These are phyloP conservation scores for Luffia ferchaultella DNA, from an alignment of 2,888 invertebrate species.

Conservation along the genomic window DNA sequence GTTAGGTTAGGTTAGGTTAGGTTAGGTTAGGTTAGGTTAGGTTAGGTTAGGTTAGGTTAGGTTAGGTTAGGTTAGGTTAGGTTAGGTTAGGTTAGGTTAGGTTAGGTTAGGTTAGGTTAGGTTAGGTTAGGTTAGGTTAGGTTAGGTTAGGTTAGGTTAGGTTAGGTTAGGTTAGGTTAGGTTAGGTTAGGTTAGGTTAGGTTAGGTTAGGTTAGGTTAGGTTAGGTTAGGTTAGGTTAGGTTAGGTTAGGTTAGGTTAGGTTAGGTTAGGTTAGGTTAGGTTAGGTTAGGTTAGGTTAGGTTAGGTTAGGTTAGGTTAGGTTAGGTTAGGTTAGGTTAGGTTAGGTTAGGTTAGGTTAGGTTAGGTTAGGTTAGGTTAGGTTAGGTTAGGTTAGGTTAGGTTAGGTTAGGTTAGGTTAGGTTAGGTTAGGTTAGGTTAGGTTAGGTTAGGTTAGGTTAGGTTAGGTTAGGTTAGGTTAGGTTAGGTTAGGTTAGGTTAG, in stretches of 20 bases:
- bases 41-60: slow-evolving; percentile 11
- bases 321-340: slow-evolving; percentile 11
- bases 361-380: slow-evolving; percentile 13
- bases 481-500: slow-evolving; percentile 10
- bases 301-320: slow-evolving; percentile 4
- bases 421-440: slow-evolving; percentile 15
- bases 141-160: slow-evolving; percentile 7
- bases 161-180: slow-evolving; percentile 9
- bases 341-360: slow-evolving; percentile 13
- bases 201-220: no score
- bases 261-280: slow-evolving; percentile 16
- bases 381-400: slow-evolving; percentile 15
- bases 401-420: slow-evolving; percentile 18
- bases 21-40: slow-evolving; percentile 11
- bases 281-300: slow-evolving; percentile 15
- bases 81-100: slow-evolving; percentile 11
- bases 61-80: slow-evolving; percentile 11
- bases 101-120: slow-evolving; percentile 10
- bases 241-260: slow-evolving; percentile 15
- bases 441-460: slow-evolving; percentile 14
- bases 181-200: slow-evolving; percentile 11
- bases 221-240: slow-evolving; percentile 16
- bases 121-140: slow-evolving; percentile 9
- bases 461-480: slow-evolving; percentile 11
- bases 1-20: slow-evolving; percentile 10